Percentiles rank a stretch among this genome's conserved stretches.
phyloP scores from a whole-genome alignment of 2,888 invertebrate species.

The Drosophila koepferae region DNA sequence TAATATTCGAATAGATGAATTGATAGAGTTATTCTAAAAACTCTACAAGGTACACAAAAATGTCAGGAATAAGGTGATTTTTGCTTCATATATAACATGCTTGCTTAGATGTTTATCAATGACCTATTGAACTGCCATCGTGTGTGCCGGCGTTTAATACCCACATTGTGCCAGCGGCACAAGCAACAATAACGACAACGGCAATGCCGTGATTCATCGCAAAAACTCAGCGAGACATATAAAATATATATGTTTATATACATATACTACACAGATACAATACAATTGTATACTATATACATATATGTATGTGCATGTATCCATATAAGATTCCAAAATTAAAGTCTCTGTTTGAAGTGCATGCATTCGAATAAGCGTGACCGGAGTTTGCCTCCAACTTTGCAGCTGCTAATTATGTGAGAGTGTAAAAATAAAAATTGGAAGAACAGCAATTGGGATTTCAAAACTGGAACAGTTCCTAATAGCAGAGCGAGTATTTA shows the following conservation, averaged over 20 bases:
- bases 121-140: constrained; percentile 26
- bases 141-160: constrained; percentile 28
- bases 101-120: not conserved
- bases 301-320: not conserved
- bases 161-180: constrained; percentile 29
- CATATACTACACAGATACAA: constrained; percentile 4
- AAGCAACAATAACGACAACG: constrained; percentile 26
- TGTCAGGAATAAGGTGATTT: too few species aligned
- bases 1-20: not conserved
- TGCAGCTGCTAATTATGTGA: constrained; percentile 14
- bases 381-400: constrained; percentile 22
- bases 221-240: constrained; percentile 20
- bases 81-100: not conserved
- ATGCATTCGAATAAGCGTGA: constrained; percentile 34
- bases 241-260: not conserved
- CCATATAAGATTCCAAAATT: constrained; percentile 27
- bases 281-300: not conserved
- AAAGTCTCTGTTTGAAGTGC: constrained; percentile 30
- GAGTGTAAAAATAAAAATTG: constrained; percentile 13
- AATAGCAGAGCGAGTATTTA: not conserved
- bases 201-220: constrained; percentile 50
- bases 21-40: not conserved
- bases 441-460: not conserved
- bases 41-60: not conserved
- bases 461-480: constrained; percentile 2